phyloP scores from a whole-genome alignment of 1,140 invertebrate species.

The Sesamia nonagrioides region DNA sequence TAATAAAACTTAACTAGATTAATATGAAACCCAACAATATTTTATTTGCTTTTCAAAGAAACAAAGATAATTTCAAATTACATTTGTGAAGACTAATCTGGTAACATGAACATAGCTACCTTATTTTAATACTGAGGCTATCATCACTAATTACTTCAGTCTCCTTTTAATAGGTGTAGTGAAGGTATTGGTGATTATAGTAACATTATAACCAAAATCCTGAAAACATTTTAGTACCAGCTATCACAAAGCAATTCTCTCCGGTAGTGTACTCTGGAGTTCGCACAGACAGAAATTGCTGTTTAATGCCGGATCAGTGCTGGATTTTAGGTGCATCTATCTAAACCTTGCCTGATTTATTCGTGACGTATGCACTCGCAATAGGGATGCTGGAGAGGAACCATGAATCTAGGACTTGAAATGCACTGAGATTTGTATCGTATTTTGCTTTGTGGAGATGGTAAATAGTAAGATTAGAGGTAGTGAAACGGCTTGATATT shows the following conservation, averaged over 20 bases:
- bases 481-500: not conserved
- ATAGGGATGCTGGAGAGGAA: not conserved
- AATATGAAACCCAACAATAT: too few relatives aligned
- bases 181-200: too few relatives aligned
- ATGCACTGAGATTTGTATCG: constrained; percentile 10
- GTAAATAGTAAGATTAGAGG: not conserved
- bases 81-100: too few relatives aligned
- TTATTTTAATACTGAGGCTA: too few relatives aligned
- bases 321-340: constrained; percentile 48
- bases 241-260: constrained; percentile 29
- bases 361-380: constrained; percentile 48
- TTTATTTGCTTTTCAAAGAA: too few relatives aligned
- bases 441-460: constrained; percentile 10
- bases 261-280: constrained; percentile 30
- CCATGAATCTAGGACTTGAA: constrained; percentile 25
- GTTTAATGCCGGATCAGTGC: constrained; percentile 49
- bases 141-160: too few relatives aligned
- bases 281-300: constrained; percentile 40
- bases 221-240: not conserved
- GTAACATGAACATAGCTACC: too few relatives aligned
- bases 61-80: too few relatives aligned
- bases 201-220: not conserved
- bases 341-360: constrained; percentile 50
- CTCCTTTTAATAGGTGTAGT: too few relatives aligned
- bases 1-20: too few relatives aligned